Base-by-base conservation (phyloP, 2,888 invertebrate genomes). In the Drosophila nr. fundita region DNA sequence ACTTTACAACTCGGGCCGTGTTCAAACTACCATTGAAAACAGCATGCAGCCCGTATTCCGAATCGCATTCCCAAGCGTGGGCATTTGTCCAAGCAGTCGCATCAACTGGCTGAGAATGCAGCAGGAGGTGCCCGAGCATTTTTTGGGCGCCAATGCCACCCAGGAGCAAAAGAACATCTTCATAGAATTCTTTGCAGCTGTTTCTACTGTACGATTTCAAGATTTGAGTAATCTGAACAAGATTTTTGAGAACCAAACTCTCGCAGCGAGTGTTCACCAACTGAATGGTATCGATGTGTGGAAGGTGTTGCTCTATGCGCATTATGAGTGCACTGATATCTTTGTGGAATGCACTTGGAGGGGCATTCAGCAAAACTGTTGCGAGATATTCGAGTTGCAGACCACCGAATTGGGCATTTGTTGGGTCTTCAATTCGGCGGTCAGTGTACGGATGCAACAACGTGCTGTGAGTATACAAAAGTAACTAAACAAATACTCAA, bases 331-430 rank as follows among this genome's bases (percentile, higher is more conserved):
- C 69, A 78, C 85, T 0, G 93, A 93, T 34, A 57, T 94, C 5
- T 92, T 94, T 52, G 58, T 50, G 1, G 42, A 63, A 10, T 94
- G 94, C 71, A 91, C 85, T 85, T 94, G 94, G 94, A 90, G 94
- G 0, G 91, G 91, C 48, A 78, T 81, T 57, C 62, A 87, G n/a
- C 82, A 91, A 27, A 87, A 93, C 48, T 94, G 94, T 68, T 94
- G 94, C 72, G 91, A 93, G 2, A 78, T 94, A 29, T 94, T 94
- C 64, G 92, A 92, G 40, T 58, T 92, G 30, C 93, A 94, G 73
- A 92, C 91, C 66, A 94, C 93, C 2, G 94, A 94, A 68, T 82
- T 92, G 65, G 94, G 94, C 4, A 91, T 92, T 60, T 94, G 94
- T 74, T 92, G 93, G 78, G 87, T 93, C 0, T 94, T 94, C 84